Conservation (phyloP, 2,888 invertebrate species). For the Hyppa rectilinea region DNA sequence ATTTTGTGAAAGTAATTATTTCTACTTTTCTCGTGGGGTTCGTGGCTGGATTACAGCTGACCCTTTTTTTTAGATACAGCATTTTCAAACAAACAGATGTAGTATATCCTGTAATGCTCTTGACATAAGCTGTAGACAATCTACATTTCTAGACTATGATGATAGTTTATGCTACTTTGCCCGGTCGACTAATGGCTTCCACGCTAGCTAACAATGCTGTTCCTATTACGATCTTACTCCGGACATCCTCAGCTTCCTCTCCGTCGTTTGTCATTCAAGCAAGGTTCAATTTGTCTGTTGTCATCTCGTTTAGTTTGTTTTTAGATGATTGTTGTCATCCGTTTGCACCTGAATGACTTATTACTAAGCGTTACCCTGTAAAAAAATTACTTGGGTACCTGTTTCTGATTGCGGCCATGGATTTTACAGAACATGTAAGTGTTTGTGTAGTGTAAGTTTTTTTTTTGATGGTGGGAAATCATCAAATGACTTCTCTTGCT, state of each 20-base stretch:
- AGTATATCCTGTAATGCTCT: not conserved
- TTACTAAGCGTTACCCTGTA: not conserved
- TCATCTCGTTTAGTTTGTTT: not conserved
- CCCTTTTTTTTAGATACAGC: not conserved
- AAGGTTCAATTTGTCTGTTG: conserved; percentile 2
- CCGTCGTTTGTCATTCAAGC: not conserved
- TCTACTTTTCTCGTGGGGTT: no score
- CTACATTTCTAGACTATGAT: not conserved
- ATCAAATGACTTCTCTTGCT: no score
- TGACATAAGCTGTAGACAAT: not conserved
- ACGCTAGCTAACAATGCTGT: conserved; percentile 28
- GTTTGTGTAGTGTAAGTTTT: no score
- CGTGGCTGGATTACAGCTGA: no score
- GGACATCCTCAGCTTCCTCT: conserved; percentile 18
- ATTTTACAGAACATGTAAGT: not conserved
- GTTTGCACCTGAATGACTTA: not conserved
- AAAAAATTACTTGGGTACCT: not conserved
- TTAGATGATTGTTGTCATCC: not conserved
- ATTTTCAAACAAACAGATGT: not conserved
- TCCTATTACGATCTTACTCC: conserved; percentile 5
- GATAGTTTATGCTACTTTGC: not conserved
- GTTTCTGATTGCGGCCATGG: not conserved
- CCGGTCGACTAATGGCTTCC: conserved; percentile 17
- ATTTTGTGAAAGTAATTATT: not conserved
- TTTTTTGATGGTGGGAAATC: no score